phyloP scores from a whole-genome alignment of 2,113 vertebrate genomes.

The Leucosticte australis region DNA sequence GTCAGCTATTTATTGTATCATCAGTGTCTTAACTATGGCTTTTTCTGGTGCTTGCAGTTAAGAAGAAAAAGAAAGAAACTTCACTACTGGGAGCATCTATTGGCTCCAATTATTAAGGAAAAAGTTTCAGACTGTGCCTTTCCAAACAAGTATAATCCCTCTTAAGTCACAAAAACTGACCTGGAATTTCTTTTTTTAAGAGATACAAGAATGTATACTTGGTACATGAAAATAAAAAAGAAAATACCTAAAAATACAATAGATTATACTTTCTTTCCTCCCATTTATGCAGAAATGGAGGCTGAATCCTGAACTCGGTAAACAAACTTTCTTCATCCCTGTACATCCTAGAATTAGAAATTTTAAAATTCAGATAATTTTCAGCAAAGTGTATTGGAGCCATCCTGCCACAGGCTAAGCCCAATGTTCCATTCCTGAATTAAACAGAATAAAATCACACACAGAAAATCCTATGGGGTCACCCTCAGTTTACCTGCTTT shows the following conservation, averaged over 20 bases:
- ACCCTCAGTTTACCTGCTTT: background rate
- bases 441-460: background rate
- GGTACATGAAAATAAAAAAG: background rate
- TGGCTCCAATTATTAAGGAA: background rate
- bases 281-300: background rate
- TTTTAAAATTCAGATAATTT: background rate
- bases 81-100: background rate
- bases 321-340: background rate
- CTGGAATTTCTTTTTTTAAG: background rate
- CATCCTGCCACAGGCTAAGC: background rate
- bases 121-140: background rate
- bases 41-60: conserved; percentile 1
- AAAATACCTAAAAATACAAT: background rate
- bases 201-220: background rate
- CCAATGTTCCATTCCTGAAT: background rate
- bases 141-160: background rate
- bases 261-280: background rate
- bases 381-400: background rate
- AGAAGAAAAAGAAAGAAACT: background rate
- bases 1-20: background rate
- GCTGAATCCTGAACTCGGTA: background rate
- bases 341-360: background rate
- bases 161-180: background rate
- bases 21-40: background rate
- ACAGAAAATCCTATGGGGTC: background rate